Evolutionary conservation across 2,797 vertebrate species (phyloP), one percentile per base, ranked within the genome.

Genomic region (Peromyscus nudipes): DNA sequence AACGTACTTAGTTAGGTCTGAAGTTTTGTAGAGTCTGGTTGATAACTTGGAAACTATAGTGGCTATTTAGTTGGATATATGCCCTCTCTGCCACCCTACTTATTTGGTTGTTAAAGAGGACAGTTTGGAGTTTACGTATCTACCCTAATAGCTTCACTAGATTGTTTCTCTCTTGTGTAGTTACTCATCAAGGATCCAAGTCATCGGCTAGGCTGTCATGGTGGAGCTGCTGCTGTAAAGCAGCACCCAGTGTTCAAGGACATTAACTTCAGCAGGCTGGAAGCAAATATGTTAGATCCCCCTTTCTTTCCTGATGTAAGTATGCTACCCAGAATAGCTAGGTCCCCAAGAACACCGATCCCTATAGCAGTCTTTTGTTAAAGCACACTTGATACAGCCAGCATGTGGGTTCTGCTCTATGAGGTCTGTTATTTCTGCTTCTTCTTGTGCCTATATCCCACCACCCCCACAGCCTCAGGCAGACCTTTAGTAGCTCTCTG

Each of bases 291-390:
- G 98, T 92, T 99, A 97, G 99, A 99, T 89, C 99, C 99, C 62
- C 99, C 99, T 11, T 99, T 99, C 98, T 98, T 98, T 97, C 99
- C 99, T n/a, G 99, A 99, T 94, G 99, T 99, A 98, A 99, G 99
- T 98, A 96, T 6, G 11, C 34, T 13, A 25, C 87, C 79, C 12
- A 7, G 40, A 25, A 31, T 27, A 55, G 27, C 13, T 3, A 82
- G 37, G 46, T 37, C 14, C 17, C 40, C 4, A 16, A 21, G 60
- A 49, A 49, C 17, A 43, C 13, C 40, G 27, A n/a, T 31, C 46
- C 76, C 9, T 0, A 9, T 4, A 27, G 23, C 40, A 34, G 4
- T 4, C 1, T 67, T 43, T 64, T 12, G 40, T 64, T 29, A 83
- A 52, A 75, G 64, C 57, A 69, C 34, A 7, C 31, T 9, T 2